Conservation (phyloP, 2,113 vertebrate species). For the Oostethus manadensis region DNA sequence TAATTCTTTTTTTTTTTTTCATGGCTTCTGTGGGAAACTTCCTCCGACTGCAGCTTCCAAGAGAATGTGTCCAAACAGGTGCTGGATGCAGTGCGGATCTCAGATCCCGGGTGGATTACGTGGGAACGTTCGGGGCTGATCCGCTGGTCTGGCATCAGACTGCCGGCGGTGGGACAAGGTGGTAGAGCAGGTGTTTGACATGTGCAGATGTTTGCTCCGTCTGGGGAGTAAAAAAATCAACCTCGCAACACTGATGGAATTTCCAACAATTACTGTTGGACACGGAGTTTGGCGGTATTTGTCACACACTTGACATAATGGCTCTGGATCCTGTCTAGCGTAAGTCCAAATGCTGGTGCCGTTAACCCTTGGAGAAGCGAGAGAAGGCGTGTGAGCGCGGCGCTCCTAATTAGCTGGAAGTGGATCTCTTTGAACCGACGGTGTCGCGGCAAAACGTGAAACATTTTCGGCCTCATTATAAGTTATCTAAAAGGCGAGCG, state of each 20-base stretch:
- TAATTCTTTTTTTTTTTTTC: neutral
- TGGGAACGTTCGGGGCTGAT: constrained; percentile 33
- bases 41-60: constrained; percentile 26
- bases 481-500: constrained; percentile 69
- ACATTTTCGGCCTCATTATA: constrained; percentile 72
- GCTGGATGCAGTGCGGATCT: constrained; percentile 41
- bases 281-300: constrained; percentile 48
- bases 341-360: constrained; percentile 54
- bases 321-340: constrained; percentile 44
- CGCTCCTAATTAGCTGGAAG: constrained; percentile 71
- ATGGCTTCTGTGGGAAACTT: neutral
- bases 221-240: constrained; percentile 32
- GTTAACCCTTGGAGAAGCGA: constrained; percentile 64
- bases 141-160: constrained; percentile 42
- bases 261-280: constrained; percentile 43
- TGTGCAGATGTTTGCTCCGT: constrained; percentile 47
- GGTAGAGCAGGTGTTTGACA: constrained; percentile 48
- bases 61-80: constrained; percentile 54
- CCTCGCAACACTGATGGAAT: constrained; percentile 22
- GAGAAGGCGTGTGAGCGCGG: constrained; percentile 62
- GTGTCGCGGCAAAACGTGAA: constrained; percentile 68
- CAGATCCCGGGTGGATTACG: constrained; percentile 42
- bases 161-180: constrained; percentile 20
- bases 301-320: constrained; percentile 59
- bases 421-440: constrained; percentile 66